Conservation (phyloP, 2,888 invertebrate genomes). For the Nemurella pictetii region DNA sequence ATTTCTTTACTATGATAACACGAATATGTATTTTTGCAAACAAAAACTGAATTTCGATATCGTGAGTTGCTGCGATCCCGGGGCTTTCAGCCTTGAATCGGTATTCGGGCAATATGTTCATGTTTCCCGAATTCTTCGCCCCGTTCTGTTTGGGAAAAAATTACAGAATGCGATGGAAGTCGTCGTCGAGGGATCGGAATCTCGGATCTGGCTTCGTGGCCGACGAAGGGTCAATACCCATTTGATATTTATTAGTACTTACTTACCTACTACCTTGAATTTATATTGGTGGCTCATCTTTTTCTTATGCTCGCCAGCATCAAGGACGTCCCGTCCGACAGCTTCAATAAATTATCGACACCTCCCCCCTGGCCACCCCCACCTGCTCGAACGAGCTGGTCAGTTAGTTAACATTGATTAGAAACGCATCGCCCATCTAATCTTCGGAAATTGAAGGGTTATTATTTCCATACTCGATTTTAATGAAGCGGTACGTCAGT, state of each 20-base stretch:
- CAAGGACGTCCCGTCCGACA: not conserved
- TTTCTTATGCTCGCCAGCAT: not conserved
- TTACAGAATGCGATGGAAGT: not conserved
- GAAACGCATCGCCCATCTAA: not conserved
- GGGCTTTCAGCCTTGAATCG: not conserved
- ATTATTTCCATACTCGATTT: not conserved
- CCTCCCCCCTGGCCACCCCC: not conserved
- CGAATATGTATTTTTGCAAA: not conserved
- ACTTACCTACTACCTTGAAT: conserved; percentile 6
- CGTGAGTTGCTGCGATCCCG: not conserved
- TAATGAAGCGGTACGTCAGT: not conserved
- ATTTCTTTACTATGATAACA: too few relatives aligned
- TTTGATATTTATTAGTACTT: not conserved
- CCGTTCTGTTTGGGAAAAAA: not conserved
- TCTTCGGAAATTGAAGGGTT: not conserved
- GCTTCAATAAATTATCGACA: conserved; percentile 3
- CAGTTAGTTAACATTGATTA: not conserved
- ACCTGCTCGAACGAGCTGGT: not conserved
- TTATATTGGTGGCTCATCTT: conserved; percentile 1
- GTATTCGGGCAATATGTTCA: not conserved
- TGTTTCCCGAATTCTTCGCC: not conserved
- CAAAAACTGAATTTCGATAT: not conserved
- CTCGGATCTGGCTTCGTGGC: not conserved
- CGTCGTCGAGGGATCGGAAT: not conserved
- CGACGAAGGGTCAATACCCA: not conserved